Evolutionary conservation across 2,113 vertebrate genomes (phyloP), one percentile per base, ranked within the genome.

Genomic region (Muscicapa adusta): DNA sequence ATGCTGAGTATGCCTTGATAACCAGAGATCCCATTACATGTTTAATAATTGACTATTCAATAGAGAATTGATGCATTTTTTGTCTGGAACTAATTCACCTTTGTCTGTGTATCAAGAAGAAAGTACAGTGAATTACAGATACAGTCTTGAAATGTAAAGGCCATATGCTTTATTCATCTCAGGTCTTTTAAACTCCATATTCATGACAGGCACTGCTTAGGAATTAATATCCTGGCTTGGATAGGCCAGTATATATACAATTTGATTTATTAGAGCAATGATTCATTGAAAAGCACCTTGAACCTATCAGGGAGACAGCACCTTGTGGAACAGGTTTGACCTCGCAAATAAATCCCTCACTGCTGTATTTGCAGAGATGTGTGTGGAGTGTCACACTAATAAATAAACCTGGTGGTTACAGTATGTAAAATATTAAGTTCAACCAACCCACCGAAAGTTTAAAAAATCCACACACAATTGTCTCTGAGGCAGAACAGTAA

Each of bases 21-120:
- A 93, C 94, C 92, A 95, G 67, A 62, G 92, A 94, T 97, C 91
- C 96, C 90, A 97, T 97, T 97, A 96, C 89, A 60, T 97, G 80
- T 97, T 97, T 97, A 97, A 98, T 98, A 98, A 98, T 97, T 98
- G 97, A 97, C 98, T 97, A 93, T 96, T 98, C 97, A 97, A 97
- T 97, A 97, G 87, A 96, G 76, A 96, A 96, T 71, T 94, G 94
- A 97, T 95, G 95, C 92, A 94, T 98, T 98, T 98, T 98, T 96
- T 98, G 94, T 98, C 97, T 97, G 96, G 93, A 98, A 98, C 95
- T 97, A 97, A 98, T 97, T 97, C 97, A 97, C 96, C 96, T 98
- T 97, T 97, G 96, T 97, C 96, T 95, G 92, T 76, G 94, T 91
- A 93, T 96, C 86, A 82, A 96, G 92, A 94, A 60, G 84, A 95